These are phyloP conservation scores for Leptinotarsa lineolata DNA, from an alignment of 1,140 invertebrate species.

Conservation along the genomic window DNA sequence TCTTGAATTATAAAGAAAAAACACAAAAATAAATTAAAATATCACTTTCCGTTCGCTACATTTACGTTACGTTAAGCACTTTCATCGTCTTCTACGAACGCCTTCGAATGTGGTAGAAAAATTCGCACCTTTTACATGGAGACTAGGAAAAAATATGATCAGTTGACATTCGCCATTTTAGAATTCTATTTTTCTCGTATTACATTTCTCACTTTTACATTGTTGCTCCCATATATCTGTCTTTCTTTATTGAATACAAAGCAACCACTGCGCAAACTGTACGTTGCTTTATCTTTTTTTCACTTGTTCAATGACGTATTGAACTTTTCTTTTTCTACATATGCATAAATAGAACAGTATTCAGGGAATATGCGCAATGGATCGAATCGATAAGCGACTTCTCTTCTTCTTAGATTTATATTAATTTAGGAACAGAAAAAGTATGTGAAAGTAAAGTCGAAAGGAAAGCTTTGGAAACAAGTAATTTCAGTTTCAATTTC, in stretches of 20 bases:
- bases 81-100: background rate
- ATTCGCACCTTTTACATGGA: conserved; percentile 29
- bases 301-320: background rate
- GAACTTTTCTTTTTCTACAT: conserved; percentile 29
- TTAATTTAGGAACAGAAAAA: too few species aligned
- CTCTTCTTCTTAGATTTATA: too few species aligned
- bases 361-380: conserved; percentile 27
- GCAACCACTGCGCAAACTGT: conserved; percentile 19
- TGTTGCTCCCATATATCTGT: conserved; percentile 10
- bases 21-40: conserved; percentile 15
- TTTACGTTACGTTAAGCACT: conserved; percentile 32
- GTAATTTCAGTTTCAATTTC: too few species aligned
- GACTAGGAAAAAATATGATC: conserved; percentile 34
- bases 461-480: too few species aligned
- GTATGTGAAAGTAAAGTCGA: too few species aligned
- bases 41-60: conserved; percentile 5
- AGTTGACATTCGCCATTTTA: conserved; percentile 38
- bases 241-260: conserved; percentile 25
- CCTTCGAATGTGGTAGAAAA: conserved; percentile 4
- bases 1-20: conserved; percentile 20
- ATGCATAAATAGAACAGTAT: conserved; percentile 27
- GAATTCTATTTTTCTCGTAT: conserved; percentile 20
- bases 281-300: conserved; percentile 15
- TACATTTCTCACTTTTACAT: conserved; percentile 18
- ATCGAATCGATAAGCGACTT: conserved; percentile 7